These are phyloP conservation scores for Samia ricini DNA, from an alignment of 1,140 invertebrate genomes.

Conservation along the genomic window DNA sequence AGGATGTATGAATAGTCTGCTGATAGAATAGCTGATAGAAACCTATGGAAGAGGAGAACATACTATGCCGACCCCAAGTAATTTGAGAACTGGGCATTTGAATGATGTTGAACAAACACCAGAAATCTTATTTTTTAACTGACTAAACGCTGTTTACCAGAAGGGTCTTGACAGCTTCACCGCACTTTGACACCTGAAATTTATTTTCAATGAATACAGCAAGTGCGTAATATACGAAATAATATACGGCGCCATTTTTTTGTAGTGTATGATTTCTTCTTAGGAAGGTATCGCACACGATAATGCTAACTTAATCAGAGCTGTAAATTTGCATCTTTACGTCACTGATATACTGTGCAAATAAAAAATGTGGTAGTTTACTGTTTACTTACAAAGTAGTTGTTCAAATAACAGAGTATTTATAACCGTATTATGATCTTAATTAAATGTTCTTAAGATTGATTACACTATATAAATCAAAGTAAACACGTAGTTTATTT, in stretches of 20 bases:
- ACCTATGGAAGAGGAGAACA: no score
- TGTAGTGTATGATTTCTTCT: background rate
- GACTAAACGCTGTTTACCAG: no score
- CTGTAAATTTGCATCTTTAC: slow-evolving; percentile 38
- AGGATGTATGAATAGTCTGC: no score
- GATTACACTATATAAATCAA: background rate
- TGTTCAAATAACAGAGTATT: background rate
- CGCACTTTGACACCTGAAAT: no score
- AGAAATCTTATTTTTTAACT: no score
- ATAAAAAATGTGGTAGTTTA: slow-evolving; percentile 16
- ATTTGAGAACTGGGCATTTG: no score
- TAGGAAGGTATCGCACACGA: background rate
- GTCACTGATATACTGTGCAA: slow-evolving; percentile 38
- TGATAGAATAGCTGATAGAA: no score
- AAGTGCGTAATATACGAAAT: background rate
- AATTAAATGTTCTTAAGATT: background rate
- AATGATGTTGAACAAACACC: no score
- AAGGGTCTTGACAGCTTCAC: no score
- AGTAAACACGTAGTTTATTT: no score
- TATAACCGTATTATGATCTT: background rate
- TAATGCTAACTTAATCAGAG: slow-evolving; percentile 18
- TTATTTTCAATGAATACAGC: background rate
- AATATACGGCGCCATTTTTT: background rate
- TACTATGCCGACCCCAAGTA: no score
- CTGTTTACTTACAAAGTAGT: background rate